Evolutionary conservation across 92 coral and sea anemone species (phyloP).

Genomic region (Paragorgia papillata): DNA sequence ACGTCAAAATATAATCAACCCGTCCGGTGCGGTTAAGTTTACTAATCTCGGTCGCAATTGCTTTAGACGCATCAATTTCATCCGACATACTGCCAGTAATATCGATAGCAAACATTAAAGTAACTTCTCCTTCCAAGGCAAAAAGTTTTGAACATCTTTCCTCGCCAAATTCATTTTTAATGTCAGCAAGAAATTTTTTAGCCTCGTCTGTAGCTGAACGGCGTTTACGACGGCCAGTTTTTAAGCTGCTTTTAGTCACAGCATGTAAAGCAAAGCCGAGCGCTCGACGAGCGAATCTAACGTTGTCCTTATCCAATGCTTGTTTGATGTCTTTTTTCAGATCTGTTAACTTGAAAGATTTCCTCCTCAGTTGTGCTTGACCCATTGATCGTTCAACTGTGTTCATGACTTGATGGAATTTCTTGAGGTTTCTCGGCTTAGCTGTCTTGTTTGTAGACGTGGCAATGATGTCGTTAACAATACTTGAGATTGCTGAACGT

Average conservation of each 20-base stretch:
- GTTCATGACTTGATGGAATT: conserved; percentile 72
- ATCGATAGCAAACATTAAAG: conserved; percentile 89
- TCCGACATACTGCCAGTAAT: conserved; percentile 84
- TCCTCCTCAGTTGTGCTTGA: conserved; percentile 21
- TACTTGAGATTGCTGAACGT: background rate
- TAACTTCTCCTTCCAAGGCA: conserved; percentile 90
- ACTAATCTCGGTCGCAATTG: conserved; percentile 73
- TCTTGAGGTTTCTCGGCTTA: conserved; percentile 45
- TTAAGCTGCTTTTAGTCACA: background rate
- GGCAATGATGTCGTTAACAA: background rate
- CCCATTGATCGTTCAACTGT: conserved; percentile 78
- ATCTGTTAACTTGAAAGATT: background rate
- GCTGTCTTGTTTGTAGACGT: background rate
- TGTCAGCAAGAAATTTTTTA: conserved; percentile 54
- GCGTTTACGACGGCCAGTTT: background rate
- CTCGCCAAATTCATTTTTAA: conserved; percentile 63
- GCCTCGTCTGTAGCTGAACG: conserved; percentile 53
- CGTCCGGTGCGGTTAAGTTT: conserved; percentile 66
- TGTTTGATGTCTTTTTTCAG: conserved; percentile 17
- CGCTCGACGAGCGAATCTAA: conserved; percentile 21
- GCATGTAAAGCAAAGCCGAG: conserved; percentile 19
- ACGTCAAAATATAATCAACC: conserved; percentile 75
- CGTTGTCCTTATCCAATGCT: conserved; percentile 27
- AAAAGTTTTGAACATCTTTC: conserved; percentile 66
- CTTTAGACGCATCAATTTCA: conserved; percentile 75